Evolutionary conservation across 2,797 vertebrate species (phyloP), one percentile per base, ranked within the genome.

Genomic region (Synanceia verrucosa): DNA sequence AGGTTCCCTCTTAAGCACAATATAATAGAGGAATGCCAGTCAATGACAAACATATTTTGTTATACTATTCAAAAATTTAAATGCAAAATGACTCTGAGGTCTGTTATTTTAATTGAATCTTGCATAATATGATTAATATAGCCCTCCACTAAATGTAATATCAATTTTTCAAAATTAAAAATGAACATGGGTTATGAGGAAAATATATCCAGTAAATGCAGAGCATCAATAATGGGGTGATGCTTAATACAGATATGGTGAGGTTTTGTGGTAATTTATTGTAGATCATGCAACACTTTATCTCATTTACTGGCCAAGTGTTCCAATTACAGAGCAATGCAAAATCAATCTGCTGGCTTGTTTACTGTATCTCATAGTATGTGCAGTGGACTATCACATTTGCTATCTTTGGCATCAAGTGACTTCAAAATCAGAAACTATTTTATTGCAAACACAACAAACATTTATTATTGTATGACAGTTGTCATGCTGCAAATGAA

Each of bases 241-340:
- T 11, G 21, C 23, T 62, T 39, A 78, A 63, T 70, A 65, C 36
- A 57, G 64, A 73, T 58, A 69, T 61, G 69, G 33, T 72, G 73
- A 72, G 50, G 41, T 81, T 70, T 67, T 34, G 14, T 33, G 11
- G 70, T n/a, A 69, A 80, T 80, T 24, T 76, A 83, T 70, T 52
- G 13, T 24, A n/a, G 41, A 58, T 48, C n/a, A 34, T 29, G 67
- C 18, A 5, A 23, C 43, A 52, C 29, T 34, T 66, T 64, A 69
- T 79, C 41, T 26, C 33, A 76, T 72, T 84, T 50, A 43, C 14
- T 70, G 64, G 56, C 46, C 44, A 71, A 65, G 41, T 66, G 64
- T 73, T 55, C 51, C 51, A 47, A 52, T 75, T 67, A 70, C 2
- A 0, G 43, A 41, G 29, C 50, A 44, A 63, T 63, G 24, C 39